phyloP scores from a whole-genome alignment of 2,113 vertebrate genomes.

The Caracal caracal region DNA sequence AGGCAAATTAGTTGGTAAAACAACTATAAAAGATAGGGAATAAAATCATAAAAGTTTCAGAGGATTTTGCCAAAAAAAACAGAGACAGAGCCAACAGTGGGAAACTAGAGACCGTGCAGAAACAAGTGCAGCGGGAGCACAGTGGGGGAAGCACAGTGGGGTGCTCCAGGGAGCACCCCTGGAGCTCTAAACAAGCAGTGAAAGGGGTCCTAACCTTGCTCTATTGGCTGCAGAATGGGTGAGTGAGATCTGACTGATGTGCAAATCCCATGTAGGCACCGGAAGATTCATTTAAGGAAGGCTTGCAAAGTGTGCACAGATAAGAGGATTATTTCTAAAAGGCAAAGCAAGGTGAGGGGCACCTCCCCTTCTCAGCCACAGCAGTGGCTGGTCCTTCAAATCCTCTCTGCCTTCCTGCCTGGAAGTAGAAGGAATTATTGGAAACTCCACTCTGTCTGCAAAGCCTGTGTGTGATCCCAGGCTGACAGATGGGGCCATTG shows the following conservation, averaged over 20 bases:
- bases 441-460: constrained; percentile 19
- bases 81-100: not conserved
- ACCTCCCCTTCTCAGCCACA: not conserved
- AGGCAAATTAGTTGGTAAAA: constrained; percentile 42
- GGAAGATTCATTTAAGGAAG: not conserved
- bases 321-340: not conserved
- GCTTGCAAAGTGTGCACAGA: not conserved
- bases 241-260: not conserved
- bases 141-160: not conserved
- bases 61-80: not conserved
- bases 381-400: not conserved
- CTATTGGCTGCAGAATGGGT: not conserved
- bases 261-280: not conserved
- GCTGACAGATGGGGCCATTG: not conserved
- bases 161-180: no score
- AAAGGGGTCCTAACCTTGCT: not conserved
- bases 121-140: no score
- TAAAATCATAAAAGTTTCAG: constrained; percentile 32
- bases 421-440: not conserved
- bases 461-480: not conserved
- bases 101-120: not conserved
- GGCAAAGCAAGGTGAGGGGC: not conserved
- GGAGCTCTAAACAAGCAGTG: rapidly evolving
- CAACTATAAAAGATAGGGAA: not conserved
- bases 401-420: not conserved